Evolutionary conservation across 2,888 invertebrate genomes (phyloP), one percentile per base, ranked within the genome.

Genomic region (Ptychoptera contaminata): DNA sequence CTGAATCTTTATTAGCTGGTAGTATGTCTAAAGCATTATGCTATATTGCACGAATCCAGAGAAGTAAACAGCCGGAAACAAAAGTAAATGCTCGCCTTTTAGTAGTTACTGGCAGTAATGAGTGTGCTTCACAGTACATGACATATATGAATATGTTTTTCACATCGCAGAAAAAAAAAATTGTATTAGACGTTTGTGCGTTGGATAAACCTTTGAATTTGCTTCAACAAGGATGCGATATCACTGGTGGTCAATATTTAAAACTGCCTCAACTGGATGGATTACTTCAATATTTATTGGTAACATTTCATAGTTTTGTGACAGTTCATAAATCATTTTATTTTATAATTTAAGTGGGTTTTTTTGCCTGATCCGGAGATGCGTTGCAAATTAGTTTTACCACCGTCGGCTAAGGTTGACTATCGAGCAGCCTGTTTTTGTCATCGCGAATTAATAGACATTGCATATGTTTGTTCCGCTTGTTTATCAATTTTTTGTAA

Each of bases 91-190:
- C 84, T 4, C 74, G 92, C 44, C 80, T 92, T 45, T 66, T 92
- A 41, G 77, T 91, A 1, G 74, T 96, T 1, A 91, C 94, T 1
- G 91, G 91, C 11, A 87, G 92, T 60, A 80, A 83, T 31, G 90
- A 91, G 61, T 86, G 86, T 6, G 86, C 90, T 0, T 85, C 87
- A 0, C 96, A 97, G 60, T 97, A 98, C 57, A 93, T 97, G 79
- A 92, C 91, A 59, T 92, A 94, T 56, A 97, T 97, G 94, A 97
- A 97, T 62, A 86, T 90, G 2, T 94, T 97, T 63, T 96, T 97
- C 58, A 91, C 96, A 2, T 92, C 96, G 2, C 91, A 81, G 66
- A 82, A 81, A 54, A 73, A 91, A 71, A 83, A 83, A 67, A 80
- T 94, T 37, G 73, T 86, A 7, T 74, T 96, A 40, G 96, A 96